A percentile compares a stretch with the other conserved stretches of the same genome.
These are phyloP conservation scores for Coptotermes formosanus DNA, from an alignment of 1,140 invertebrate species.

Conservation along the genomic window DNA sequence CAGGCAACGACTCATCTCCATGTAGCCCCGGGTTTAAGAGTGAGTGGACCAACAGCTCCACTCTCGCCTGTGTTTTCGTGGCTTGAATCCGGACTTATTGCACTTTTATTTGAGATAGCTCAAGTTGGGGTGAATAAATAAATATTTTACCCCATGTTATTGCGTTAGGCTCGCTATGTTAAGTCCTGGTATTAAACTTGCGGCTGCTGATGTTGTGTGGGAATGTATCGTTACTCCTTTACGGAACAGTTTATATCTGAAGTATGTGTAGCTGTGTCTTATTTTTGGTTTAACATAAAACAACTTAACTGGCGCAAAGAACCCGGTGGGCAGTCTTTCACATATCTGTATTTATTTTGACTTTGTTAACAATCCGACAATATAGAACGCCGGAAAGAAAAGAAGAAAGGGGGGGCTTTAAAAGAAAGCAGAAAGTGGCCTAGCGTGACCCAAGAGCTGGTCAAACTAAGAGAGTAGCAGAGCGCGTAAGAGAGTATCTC, in stretches of 20 bases:
- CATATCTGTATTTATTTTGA: background rate
- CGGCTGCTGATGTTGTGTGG: no score
- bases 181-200: no score
- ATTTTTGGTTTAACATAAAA: background rate
- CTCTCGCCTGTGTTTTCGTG: no score
- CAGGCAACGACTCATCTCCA: no score
- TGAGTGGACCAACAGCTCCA: no score
- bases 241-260: background rate
- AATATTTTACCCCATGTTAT: no score
- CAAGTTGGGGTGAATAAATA: no score
- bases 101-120: no score
- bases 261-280: background rate
- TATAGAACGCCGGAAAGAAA: background rate
- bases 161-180: no score
- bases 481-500: background rate
- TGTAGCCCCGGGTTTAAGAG: no score
- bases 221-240: background rate
- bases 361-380: background rate
- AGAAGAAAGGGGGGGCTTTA: background rate
- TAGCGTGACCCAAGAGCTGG: background rate
- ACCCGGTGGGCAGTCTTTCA: background rate
- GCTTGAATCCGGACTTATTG: no score
- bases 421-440: background rate
- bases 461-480: background rate
- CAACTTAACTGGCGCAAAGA: background rate